Conservation (phyloP, 2,888 invertebrate species). For the Diaprepes abbreviatus region DNA sequence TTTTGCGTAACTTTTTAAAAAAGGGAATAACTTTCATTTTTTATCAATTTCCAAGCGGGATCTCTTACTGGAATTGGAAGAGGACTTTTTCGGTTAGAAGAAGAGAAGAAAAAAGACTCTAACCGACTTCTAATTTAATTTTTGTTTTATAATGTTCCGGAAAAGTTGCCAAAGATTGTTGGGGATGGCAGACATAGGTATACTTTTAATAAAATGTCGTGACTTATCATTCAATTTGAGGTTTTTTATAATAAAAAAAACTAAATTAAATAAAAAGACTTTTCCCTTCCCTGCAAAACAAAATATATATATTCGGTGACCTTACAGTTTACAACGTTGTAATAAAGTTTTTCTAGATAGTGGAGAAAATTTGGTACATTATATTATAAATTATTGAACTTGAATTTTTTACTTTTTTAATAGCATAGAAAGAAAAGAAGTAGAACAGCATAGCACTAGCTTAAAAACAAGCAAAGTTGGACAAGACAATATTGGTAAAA, state of each 20-base stretch:
- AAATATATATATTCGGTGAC: too few relatives aligned
- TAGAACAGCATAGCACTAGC: too few relatives aligned
- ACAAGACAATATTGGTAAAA: too few relatives aligned
- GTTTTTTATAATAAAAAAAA: background rate
- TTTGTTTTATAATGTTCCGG: slow-evolving; percentile 27
- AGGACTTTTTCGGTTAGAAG: slow-evolving; percentile 24
- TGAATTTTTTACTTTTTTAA: too few relatives aligned
- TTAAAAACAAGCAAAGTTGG: too few relatives aligned
- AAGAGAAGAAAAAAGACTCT: slow-evolving; percentile 34
- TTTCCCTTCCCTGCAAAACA: background rate
- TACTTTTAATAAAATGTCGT: slow-evolving; percentile 27
- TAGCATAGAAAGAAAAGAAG: too few relatives aligned
- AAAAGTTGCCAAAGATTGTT: slow-evolving; percentile 13
- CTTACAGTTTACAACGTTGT: too few relatives aligned
- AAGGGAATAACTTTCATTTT: slow-evolving; percentile 40
- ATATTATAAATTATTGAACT: too few relatives aligned
- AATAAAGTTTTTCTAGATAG: too few relatives aligned
- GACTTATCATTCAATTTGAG: slow-evolving; percentile 3
- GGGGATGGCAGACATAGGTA: slow-evolving; percentile 19
- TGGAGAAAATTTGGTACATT: too few relatives aligned
- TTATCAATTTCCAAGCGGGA: slow-evolving; percentile 44
- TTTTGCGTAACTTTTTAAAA: slow-evolving; percentile 38
- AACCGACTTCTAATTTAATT: slow-evolving; percentile 42
- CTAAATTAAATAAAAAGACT: slow-evolving; percentile 1
- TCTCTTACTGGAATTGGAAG: slow-evolving; percentile 36